Conservation (phyloP, 2,888 invertebrate species). For the Eupeodes luniger region DNA sequence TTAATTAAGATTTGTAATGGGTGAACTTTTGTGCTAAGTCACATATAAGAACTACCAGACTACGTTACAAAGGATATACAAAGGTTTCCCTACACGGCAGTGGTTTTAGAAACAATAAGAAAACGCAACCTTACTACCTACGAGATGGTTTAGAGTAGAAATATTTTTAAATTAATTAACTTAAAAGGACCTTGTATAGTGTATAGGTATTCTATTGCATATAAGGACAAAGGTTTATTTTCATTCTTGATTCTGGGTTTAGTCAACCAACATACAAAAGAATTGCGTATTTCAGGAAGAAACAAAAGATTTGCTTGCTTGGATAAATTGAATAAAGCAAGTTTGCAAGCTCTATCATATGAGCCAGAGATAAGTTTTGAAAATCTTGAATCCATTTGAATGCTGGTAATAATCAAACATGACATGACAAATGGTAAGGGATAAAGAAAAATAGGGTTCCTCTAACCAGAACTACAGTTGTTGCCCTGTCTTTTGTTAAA, state of each 20-base stretch:
- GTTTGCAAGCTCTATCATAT: too few species aligned
- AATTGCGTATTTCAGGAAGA: neutral
- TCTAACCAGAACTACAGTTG: too few species aligned
- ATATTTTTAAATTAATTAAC: conserved; percentile 5
- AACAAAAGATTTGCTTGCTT: neutral
- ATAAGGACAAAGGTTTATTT: neutral
- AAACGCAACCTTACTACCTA: neutral
- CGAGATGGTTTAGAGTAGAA: neutral
- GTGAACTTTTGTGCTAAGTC: neutral
- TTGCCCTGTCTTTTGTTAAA: too few species aligned
- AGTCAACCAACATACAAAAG: neutral
- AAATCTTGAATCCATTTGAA: too few species aligned
- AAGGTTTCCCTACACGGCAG: neutral
- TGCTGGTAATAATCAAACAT: too few species aligned
- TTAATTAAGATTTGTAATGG: conserved; percentile 42
- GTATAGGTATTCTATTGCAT: neutral
- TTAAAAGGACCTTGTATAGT: neutral
- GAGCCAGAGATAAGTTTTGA: too few species aligned
- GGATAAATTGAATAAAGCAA: neutral
- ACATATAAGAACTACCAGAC: neutral
- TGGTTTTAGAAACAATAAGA: neutral
- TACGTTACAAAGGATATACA: too few species aligned
- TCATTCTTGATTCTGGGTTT: neutral
- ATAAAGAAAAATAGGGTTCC: too few species aligned
- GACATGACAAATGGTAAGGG: too few species aligned